Percentiles rank a stretch among this genome's conserved stretches.
phyloP scores from a whole-genome alignment of 1,140 invertebrate species.

The Aphelenchoides avenae region DNA sequence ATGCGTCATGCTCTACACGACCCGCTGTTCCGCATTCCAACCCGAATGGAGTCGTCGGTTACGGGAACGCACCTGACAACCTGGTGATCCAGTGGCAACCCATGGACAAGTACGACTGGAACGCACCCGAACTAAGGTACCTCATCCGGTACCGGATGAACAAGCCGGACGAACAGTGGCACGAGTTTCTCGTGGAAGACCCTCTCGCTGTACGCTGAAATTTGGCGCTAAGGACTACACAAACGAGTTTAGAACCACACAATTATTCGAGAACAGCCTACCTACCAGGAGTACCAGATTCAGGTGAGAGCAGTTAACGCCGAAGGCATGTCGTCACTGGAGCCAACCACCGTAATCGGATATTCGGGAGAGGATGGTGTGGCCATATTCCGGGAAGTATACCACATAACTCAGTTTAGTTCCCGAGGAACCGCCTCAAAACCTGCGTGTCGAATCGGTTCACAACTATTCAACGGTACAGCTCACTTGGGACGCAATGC shows the following conservation, averaged over 20 bases:
- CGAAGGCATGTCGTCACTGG: constrained; percentile 77
- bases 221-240: too few species aligned
- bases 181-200: constrained; percentile 69
- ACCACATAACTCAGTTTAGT: constrained; percentile 45
- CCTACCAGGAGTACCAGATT: constrained; percentile 82
- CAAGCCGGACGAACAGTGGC: constrained; percentile 64
- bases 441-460: constrained; percentile 32
- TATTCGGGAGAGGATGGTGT: constrained; percentile 87
- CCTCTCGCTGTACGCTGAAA: constrained; percentile 48
- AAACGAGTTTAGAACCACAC: constrained; percentile 59
- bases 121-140: constrained; percentile 86
- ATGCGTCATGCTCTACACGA: constrained; percentile 32
- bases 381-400: too few species aligned
- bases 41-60: constrained; percentile 83
- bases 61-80: constrained; percentile 78
- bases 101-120: constrained; percentile 93
- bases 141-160: constrained; percentile 76
- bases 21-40: constrained; percentile 50
- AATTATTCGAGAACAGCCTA: constrained; percentile 75
- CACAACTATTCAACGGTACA: constrained; percentile 46
- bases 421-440: constrained; percentile 32
- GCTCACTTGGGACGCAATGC: constrained; percentile 46
- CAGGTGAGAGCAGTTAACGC: constrained; percentile 87
- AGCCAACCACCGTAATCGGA: constrained; percentile 75
- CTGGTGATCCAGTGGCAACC: constrained; percentile 74